These are phyloP conservation scores for Drosophila obscura DNA, from an alignment of 1,140 invertebrate species.

Conservation along the genomic window DNA sequence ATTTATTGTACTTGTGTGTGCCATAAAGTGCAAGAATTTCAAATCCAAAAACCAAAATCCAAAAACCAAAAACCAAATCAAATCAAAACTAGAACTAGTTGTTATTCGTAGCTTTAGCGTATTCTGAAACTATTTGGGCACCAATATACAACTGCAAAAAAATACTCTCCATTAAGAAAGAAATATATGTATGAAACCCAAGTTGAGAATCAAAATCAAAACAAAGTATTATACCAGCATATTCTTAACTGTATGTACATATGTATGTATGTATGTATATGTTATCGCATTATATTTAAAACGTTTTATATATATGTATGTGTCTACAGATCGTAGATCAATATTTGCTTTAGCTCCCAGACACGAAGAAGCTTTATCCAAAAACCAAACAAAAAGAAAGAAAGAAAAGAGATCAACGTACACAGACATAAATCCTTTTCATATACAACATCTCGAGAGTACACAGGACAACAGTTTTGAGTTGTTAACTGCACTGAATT, in stretches of 20 bases:
- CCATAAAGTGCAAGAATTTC: slow-evolving; percentile 2
- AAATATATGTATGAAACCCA: slow-evolving; percentile 1
- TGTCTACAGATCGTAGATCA: slow-evolving; percentile 63
- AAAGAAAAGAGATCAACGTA: slow-evolving; percentile 24
- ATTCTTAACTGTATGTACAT: slow-evolving; percentile 69
- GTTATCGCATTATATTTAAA: slow-evolving; percentile 59
- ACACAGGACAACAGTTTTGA: slow-evolving; percentile 47
- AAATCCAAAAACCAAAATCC: slow-evolving; percentile 7
- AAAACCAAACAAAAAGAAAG: slow-evolving; percentile 23
- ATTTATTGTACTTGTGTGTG: slow-evolving; percentile 8
- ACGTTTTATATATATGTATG: slow-evolving; percentile 66
- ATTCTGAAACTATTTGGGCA: slow-evolving; percentile 77
- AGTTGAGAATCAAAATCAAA: slow-evolving; percentile 34
- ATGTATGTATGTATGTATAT: slow-evolving; percentile 58
- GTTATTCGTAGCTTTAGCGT: slow-evolving; percentile 72
- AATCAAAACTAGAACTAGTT: slow-evolving; percentile 54
- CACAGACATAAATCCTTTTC: slow-evolving; percentile 10
- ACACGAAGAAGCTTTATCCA: slow-evolving; percentile 40
- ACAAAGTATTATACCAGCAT: slow-evolving; percentile 53
- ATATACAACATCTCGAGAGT: slow-evolving; percentile 6
- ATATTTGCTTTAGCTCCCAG: slow-evolving; percentile 46
- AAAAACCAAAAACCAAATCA: neutral
- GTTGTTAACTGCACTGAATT: slow-evolving; percentile 53
- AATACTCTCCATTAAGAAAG: neutral
- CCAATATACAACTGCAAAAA: slow-evolving; percentile 71